Evolutionary conservation across 2,888 invertebrate species (phyloP), one percentile per base, ranked within the genome.

Genomic region (Drosophila nr. fundita): DNA sequence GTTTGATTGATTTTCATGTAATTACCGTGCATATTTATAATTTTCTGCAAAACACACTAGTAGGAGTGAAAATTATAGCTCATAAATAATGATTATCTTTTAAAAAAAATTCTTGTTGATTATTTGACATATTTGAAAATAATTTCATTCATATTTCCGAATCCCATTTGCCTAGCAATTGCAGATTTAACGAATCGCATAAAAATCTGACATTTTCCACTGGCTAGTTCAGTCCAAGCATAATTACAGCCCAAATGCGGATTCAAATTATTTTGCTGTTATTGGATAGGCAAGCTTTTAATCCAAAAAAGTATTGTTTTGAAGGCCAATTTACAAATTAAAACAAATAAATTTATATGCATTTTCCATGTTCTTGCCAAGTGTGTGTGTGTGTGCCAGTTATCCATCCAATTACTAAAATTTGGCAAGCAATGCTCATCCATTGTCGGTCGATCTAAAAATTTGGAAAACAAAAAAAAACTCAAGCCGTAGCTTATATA

Each of bases 321-420:
- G 32, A 50, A 18, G 34, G 29, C 30, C 32, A 71, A 65, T 61
- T 61, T 42, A 11, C 45, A 49, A 65, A 76, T 71, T 62, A 65
- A 62, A 57, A 18, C 49, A 49, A 24, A 61, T 34, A 58, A 29
- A 64, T 48, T 59, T 61, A 42, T 49, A 11, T 34, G 45, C n/a
- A 57, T n/a, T n/a, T 48, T 2, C 13, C 11, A 30, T 49, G 62
- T 18, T 32, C 34, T 60, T 50, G 29, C 5, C 15, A 49, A 8
- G 27, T 49, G 7, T 4, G 27, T 5, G 10, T 18, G 29, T 30
- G n/a, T 30, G 49, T 29, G 29, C 8, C 24, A 36, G 54, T 34
- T 32, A 32, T 32, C 32, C 11, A 61, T 60, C 55, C 60, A 68
- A 50, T 70, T 68, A 68, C 21, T 29, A n/a, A 52, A 32, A 52